Conservation (phyloP, 2,797 vertebrate species). For the Bucorvus abyssinicus region DNA sequence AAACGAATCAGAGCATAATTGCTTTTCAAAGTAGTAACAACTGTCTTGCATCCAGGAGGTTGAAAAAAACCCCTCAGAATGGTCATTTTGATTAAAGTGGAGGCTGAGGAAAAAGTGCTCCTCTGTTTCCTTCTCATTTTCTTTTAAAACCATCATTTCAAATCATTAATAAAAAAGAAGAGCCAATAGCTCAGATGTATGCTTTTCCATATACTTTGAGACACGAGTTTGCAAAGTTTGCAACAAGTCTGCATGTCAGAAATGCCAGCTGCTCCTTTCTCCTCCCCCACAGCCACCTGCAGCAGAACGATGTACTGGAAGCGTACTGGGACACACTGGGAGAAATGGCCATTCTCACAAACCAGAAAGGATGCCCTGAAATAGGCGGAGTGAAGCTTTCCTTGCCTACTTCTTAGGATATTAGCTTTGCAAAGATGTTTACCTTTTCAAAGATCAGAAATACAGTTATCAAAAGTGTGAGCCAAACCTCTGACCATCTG, state of each 20-base stretch:
- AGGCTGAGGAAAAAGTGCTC: not conserved
- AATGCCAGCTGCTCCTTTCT: not conserved
- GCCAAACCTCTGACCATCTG: not conserved
- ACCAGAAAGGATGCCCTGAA: not conserved
- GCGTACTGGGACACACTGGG: not conserved
- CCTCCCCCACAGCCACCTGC: not conserved
- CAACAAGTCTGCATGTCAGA: not conserved
- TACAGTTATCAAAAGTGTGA: not conserved
- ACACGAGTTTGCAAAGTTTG: fast-evolving
- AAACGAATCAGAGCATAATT: not conserved
- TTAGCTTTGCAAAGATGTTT: not conserved
- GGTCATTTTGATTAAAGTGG: not conserved
- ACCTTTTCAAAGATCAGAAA: not conserved
- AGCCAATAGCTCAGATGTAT: not conserved
- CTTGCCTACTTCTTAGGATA: not conserved
- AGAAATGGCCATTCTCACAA: not conserved
- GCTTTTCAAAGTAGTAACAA: not conserved
- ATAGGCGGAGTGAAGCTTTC: not conserved
- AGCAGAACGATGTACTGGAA: not conserved
- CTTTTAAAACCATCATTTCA: not conserved
- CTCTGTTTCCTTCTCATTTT: not conserved
- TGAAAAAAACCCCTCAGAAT: not conserved
- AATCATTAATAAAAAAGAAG: not conserved
- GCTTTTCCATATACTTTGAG: not conserved
- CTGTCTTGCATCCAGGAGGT: not conserved